Evolutionary conservation across 2,888 invertebrate species (phyloP), one percentile per base, ranked within the genome.

Genomic region (Metalampra italica): DNA sequence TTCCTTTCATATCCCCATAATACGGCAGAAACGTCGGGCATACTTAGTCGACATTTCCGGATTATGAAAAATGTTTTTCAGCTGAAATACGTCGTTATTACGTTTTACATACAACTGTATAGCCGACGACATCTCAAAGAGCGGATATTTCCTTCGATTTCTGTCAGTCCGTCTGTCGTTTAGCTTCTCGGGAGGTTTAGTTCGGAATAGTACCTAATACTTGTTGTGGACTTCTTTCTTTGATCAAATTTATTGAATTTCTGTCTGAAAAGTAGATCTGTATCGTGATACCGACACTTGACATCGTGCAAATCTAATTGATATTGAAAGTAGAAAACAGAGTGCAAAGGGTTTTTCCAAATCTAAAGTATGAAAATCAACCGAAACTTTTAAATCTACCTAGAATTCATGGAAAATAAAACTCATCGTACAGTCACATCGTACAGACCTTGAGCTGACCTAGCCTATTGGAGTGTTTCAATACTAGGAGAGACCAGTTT

Each of bases 1-100:
- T 55, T 53, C 54, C 53, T 54, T 55, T 57, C 57, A 56, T 54
- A 40, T 47, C 44, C 36, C 36, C 1, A 44, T 44, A 51, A 51
- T 43, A 38, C 32, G 39, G 43, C 46, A 52, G 57, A 60, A 64
- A 59, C 59, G 61, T 43, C 54, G 49, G 49, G 49, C 58, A 58
- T 61, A 59, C 60, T 60, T 59, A 56, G 39, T 59, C 57, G 55
- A 59, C 60, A 59, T 63, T 62, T 62, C 48, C 53, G 66, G 64
- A 64, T 70, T 73, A 74, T 71, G 71, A 73, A 67, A 71, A 69
- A 68, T 72, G 64, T 63, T 60, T 59, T 52, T 45, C 44, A 60
- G 14, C 51, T 56, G 56, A 56, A 64, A 62, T 50, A 29, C 13
- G 9, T 15, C 40, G 57, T 54, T 54, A 47, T 52, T 55, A 45